Percentiles rank a stretch among this genome's conserved stretches.
phyloP scores from a whole-genome alignment of 2,888 invertebrate species.

The Sycophila texana region DNA sequence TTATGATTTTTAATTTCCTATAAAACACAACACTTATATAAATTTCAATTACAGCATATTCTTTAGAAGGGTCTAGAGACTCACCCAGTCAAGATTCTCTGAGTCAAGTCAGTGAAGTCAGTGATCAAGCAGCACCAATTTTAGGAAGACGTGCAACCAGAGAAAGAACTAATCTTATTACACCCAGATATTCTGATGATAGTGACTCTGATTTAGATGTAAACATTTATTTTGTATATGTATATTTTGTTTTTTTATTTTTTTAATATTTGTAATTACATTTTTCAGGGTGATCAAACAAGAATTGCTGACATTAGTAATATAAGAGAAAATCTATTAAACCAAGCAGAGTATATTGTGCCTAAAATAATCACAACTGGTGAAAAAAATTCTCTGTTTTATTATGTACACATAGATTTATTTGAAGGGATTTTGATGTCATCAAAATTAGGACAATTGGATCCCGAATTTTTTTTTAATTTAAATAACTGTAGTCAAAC shows the following conservation, averaged over 20 bases:
- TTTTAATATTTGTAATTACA: constrained; percentile 16
- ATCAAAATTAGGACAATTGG: constrained; percentile 71
- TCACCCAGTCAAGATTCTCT: constrained; percentile 85
- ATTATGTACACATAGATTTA: constrained; percentile 85
- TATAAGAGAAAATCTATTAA: constrained; percentile 83
- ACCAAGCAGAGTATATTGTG: constrained; percentile 82
- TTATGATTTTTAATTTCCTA: not conserved
- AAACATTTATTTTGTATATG: constrained; percentile 34
- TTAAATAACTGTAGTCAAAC: constrained; percentile 84
- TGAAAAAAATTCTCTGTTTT: constrained; percentile 84
- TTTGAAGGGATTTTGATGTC: constrained; percentile 84
- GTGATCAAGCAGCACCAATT: constrained; percentile 81
- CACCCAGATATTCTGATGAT: constrained; percentile 80
- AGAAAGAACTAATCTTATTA: constrained; percentile 76
- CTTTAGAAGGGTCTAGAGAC: constrained; percentile 79
- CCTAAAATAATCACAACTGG: constrained; percentile 82
- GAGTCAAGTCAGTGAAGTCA: constrained; percentile 82
- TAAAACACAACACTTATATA: not conserved
- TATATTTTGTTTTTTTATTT: not conserved
- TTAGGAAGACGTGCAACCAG: constrained; percentile 81
- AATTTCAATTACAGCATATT: constrained; percentile 63
- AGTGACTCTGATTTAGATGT: constrained; percentile 88
- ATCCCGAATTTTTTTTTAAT: constrained; percentile 81
- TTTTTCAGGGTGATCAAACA: constrained; percentile 80
- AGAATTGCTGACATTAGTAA: constrained; percentile 83